A percentile compares a stretch with the other conserved stretches of the same genome.
Evolutionary conservation across 2,797 vertebrate genomes (phyloP).

Genomic region (Heliangelus exortis): DNA sequence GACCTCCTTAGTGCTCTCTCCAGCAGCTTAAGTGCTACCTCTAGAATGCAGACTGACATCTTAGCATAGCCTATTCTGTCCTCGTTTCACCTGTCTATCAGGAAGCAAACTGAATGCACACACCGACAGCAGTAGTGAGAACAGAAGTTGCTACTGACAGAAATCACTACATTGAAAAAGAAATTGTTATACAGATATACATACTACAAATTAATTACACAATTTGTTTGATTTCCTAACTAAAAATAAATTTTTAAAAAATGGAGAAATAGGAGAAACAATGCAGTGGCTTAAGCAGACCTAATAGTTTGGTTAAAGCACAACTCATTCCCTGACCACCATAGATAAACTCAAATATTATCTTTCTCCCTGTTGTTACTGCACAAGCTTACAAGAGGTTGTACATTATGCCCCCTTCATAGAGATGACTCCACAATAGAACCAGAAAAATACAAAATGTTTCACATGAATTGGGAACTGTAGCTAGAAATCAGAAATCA

Average conservation of each 20-base stretch:
- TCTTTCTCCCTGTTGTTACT: not conserved
- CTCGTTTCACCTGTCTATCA: not conserved
- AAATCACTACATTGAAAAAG: not conserved
- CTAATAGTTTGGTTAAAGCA: not conserved
- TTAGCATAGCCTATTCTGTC: not conserved
- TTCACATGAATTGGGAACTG: not conserved
- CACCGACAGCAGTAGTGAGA: not conserved
- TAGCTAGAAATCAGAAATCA: not conserved
- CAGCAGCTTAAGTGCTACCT: not conserved
- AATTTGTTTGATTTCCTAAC: not conserved
- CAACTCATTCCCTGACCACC: not conserved
- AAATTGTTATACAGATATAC: not conserved
- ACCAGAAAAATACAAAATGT: not conserved
- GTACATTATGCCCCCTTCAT: not conserved
- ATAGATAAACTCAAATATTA: not conserved
- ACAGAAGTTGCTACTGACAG: not conserved
- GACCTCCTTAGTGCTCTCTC: not conserved
- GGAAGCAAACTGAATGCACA: not conserved
- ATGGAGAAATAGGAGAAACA: not conserved
- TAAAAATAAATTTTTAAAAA: not conserved
- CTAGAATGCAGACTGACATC: not conserved
- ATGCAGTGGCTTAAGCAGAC: not conserved
- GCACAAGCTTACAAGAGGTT: not conserved
- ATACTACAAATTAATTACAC: not conserved
- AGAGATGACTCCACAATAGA: not conserved